These are phyloP conservation scores for Tragelaphus buxtoni DNA, from an alignment of 2,113 vertebrate genomes.

Conservation along the genomic window DNA sequence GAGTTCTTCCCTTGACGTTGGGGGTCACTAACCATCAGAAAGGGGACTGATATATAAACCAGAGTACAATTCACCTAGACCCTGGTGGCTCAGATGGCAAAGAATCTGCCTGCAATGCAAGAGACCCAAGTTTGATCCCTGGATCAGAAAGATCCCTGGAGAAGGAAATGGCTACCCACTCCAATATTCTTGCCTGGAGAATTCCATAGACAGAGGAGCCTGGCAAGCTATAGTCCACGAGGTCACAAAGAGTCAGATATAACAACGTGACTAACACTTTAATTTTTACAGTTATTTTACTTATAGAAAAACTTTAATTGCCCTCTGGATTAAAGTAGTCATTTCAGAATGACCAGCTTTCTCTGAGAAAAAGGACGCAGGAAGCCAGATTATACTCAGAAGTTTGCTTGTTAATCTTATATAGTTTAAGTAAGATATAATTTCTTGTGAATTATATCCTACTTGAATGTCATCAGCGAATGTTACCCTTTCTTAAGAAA, in stretches of 20 bases:
- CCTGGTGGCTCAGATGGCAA: background rate
- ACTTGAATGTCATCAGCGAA: background rate
- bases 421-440: background rate
- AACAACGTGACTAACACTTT: background rate
- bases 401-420: background rate
- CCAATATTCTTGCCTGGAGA: background rate
- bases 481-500: background rate
- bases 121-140: background rate
- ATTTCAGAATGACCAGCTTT: background rate
- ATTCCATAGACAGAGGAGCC: background rate
- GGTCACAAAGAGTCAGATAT: background rate
- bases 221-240: background rate
- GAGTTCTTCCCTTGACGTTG: background rate
- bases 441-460: background rate
- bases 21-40: background rate
- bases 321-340: background rate
- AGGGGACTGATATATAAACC: background rate
- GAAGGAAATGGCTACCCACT: background rate
- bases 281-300: background rate
- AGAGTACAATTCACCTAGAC: background rate
- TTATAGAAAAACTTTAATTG: background rate
- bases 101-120: background rate
- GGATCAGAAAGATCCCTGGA: background rate
- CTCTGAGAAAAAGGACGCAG: background rate
- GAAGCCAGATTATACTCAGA: background rate